Evolutionary conservation across 2,888 invertebrate genomes (phyloP).

Genomic region (Syrphus vitripennis): DNA sequence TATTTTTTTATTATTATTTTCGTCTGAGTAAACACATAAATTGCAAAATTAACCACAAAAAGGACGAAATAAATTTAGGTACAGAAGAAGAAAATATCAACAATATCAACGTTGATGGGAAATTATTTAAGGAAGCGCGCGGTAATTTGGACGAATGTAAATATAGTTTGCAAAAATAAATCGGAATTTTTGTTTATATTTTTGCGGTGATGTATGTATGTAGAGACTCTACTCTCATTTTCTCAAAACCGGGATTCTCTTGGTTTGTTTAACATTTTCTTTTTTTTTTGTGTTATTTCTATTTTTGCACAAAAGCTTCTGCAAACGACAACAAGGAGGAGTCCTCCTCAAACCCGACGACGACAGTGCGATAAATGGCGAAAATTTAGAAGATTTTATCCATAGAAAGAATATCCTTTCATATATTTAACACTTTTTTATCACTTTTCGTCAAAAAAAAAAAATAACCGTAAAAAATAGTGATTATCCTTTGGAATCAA

Average conservation of each 20-base stretch:
- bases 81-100: neutral
- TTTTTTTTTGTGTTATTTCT: neutral
- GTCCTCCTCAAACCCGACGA: neutral
- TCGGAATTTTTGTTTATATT: constrained; percentile 56
- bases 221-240: constrained; percentile 15
- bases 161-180: constrained; percentile 48
- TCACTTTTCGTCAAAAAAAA: neutral
- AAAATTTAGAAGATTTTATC: neutral
- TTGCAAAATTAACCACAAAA: constrained; percentile 36
- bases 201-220: no score
- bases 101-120: neutral
- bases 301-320: constrained; percentile 45
- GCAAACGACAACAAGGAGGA: constrained; percentile 2
- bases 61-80: neutral
- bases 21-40: constrained; percentile 63
- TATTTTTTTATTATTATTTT: constrained; percentile 23
- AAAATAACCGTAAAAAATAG: neutral
- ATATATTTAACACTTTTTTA: neutral
- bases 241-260: constrained; percentile 32
- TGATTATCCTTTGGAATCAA: neutral
- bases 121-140: neutral
- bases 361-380: constrained; percentile 20
- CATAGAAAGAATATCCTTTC: neutral
- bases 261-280: constrained; percentile 5
- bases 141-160: neutral